Evolutionary conservation across 2,113 vertebrate species (phyloP).

Genomic region (Trochalopteron elliotii): DNA sequence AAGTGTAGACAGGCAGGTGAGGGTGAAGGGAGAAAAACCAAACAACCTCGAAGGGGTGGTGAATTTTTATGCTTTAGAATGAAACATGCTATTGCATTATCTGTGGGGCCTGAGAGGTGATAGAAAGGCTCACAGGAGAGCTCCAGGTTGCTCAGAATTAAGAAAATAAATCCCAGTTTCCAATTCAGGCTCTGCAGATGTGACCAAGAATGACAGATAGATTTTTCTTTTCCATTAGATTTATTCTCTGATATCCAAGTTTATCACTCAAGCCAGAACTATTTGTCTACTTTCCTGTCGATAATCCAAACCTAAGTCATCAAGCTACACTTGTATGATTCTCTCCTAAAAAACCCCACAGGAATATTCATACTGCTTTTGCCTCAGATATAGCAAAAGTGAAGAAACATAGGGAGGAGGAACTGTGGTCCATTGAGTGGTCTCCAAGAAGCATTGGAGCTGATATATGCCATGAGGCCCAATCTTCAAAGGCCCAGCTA

Average conservation of each 20-base stretch:
- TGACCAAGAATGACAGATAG: conserved; percentile 72
- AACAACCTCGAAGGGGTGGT: neutral
- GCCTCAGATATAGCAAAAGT: neutral
- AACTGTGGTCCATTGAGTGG: neutral
- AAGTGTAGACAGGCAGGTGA: neutral
- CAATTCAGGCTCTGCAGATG: conserved; percentile 34
- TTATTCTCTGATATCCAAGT: conserved; percentile 83
- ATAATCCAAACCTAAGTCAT: conserved; percentile 73
- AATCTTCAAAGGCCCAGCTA: neutral
- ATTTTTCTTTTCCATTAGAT: conserved; percentile 82
- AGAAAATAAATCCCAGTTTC: conserved; percentile 60
- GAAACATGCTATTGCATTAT: neutral
- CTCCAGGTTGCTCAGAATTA: conserved; percentile 43
- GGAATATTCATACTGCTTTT: conserved; percentile 14
- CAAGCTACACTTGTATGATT: conserved; percentile 73
- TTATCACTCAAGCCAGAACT: conserved; percentile 80
- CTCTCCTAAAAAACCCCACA: neutral
- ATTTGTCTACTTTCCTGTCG: conserved; percentile 73
- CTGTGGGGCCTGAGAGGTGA: neutral
- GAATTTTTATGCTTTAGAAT: neutral
- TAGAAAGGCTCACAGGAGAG: neutral
- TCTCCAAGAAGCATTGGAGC: neutral
- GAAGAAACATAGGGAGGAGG: neutral
- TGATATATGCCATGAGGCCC: neutral
- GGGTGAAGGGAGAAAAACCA: accelerated